phyloP scores from a whole-genome alignment of 2,888 invertebrate species.

The Lycaena phlaeas region DNA sequence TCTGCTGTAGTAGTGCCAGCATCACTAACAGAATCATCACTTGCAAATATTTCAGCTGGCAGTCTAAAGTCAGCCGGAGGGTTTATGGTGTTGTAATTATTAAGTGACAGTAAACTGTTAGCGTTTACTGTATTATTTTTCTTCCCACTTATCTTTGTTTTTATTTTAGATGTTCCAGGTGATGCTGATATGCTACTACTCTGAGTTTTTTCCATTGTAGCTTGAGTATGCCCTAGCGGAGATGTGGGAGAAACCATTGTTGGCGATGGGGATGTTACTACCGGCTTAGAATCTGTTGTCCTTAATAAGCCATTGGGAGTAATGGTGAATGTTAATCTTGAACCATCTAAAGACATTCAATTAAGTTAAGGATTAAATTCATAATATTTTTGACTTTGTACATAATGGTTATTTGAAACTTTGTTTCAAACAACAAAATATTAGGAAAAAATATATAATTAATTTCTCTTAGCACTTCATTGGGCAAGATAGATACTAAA shows the following conservation, averaged over 20 bases:
- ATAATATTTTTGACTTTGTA: too few species aligned
- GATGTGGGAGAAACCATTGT: too few species aligned
- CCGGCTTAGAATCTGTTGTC: constrained; percentile 29
- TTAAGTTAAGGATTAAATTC: constrained; percentile 9
- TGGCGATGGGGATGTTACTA: constrained; percentile 40
- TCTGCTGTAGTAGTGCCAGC: constrained; percentile 38
- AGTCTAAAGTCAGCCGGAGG: constrained; percentile 56
- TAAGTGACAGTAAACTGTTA: constrained; percentile 32
- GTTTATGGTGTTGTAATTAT: constrained; percentile 44
- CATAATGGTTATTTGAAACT: too few species aligned
- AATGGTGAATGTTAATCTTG: constrained; percentile 33
- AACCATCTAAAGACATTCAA: constrained; percentile 32
- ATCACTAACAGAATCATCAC: constrained; percentile 61
- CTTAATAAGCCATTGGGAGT: constrained; percentile 27
- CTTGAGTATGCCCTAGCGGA: too few species aligned
- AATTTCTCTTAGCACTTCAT: too few species aligned
- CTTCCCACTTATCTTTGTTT: constrained; percentile 23
- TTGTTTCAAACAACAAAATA: too few species aligned
- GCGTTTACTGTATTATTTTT: constrained; percentile 24
- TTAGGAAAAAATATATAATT: too few species aligned
- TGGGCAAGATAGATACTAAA: too few species aligned
- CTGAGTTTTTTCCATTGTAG: constrained; percentile 26
- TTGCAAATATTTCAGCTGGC: constrained; percentile 67
- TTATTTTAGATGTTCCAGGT: constrained; percentile 36
- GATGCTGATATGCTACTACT: constrained; percentile 29